Conservation (phyloP, 2,888 invertebrate genomes). For the Zaprionus obscuricornis region DNA sequence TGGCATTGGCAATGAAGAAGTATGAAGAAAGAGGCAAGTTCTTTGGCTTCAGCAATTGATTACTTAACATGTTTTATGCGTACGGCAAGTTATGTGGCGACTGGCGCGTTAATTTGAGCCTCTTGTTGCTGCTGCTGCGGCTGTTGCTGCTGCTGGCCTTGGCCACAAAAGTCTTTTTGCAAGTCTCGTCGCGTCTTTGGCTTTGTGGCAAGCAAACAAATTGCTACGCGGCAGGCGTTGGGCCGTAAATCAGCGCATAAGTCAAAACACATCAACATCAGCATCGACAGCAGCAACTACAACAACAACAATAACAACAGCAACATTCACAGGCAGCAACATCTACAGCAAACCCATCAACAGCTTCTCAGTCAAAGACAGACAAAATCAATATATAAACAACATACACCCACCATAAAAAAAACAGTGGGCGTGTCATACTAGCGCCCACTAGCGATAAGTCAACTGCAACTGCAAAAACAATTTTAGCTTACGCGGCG, state of each 20-base stretch:
- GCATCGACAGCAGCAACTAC: constrained; percentile 42
- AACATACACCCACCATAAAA: constrained; percentile 36
- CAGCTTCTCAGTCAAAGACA: constrained; percentile 41
- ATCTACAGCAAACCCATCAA: constrained; percentile 22
- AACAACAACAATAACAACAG: constrained; percentile 16
- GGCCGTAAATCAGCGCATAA: constrained; percentile 71
- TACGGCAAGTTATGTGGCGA: constrained; percentile 73
- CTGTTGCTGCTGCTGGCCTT: constrained; percentile 36
- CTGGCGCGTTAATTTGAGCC: constrained; percentile 73
- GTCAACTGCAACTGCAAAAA: constrained; percentile 21
- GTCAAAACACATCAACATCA: constrained; percentile 72
- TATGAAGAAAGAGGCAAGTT: constrained; percentile 34
- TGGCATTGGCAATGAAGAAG: constrained; percentile 72
- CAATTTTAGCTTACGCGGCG: constrained; percentile 38
- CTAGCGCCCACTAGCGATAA: constrained; percentile 45
- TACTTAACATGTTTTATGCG: constrained; percentile 81
- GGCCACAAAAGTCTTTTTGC: constrained; percentile 1
- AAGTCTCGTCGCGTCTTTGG: constrained; percentile 7
- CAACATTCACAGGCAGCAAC: constrained; percentile 24
- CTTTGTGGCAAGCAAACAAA: constrained; percentile 66
- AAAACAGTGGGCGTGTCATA: constrained; percentile 53
- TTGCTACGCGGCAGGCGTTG: constrained; percentile 69
- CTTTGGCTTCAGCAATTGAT: constrained; percentile 74
- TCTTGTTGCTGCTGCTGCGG: constrained; percentile 26
- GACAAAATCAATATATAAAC: constrained; percentile 20